Evolutionary conservation across 2,113 vertebrate genomes (phyloP).

Genomic region (Pseudorhombus dupliciocellatus): DNA sequence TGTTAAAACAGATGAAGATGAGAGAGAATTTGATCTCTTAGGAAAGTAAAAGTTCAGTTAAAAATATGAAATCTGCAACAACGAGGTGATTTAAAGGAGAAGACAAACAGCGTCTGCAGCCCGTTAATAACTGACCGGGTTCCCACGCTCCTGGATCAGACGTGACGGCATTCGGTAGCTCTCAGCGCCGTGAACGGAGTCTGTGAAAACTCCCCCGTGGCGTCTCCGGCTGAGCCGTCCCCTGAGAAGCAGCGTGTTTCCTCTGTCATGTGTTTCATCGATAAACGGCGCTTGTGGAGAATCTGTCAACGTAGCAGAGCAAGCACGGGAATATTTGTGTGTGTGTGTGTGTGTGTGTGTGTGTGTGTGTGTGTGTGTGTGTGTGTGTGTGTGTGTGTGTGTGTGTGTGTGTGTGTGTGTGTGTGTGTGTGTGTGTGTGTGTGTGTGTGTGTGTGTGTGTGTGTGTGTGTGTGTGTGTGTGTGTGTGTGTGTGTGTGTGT

Average conservation of each 20-base stretch:
- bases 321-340: slow-evolving; percentile 12
- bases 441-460: not conserved
- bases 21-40: too few relatives aligned
- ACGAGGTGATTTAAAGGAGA: too few relatives aligned
- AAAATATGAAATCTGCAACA: too few relatives aligned
- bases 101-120: too few relatives aligned
- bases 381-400: not conserved
- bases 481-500: not conserved
- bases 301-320: slow-evolving; percentile 32
- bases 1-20: too few relatives aligned
- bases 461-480: not conserved
- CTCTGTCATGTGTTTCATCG: slow-evolving; percentile 29
- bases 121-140: slow-evolving; percentile 34
- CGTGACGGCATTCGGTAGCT: slow-evolving; percentile 26
- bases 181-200: slow-evolving; percentile 23
- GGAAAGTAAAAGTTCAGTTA: too few relatives aligned
- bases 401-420: not conserved
- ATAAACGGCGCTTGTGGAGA: slow-evolving; percentile 29
- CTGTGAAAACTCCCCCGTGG: slow-evolving; percentile 3
- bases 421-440: not conserved
- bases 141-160: slow-evolving; percentile 24
- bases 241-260: slow-evolving; percentile 24
- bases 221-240: not conserved
- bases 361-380: not conserved
- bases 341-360: too few relatives aligned